phyloP scores from a whole-genome alignment of 1,140 invertebrate species.

The Aphaenogaster rudis region DNA sequence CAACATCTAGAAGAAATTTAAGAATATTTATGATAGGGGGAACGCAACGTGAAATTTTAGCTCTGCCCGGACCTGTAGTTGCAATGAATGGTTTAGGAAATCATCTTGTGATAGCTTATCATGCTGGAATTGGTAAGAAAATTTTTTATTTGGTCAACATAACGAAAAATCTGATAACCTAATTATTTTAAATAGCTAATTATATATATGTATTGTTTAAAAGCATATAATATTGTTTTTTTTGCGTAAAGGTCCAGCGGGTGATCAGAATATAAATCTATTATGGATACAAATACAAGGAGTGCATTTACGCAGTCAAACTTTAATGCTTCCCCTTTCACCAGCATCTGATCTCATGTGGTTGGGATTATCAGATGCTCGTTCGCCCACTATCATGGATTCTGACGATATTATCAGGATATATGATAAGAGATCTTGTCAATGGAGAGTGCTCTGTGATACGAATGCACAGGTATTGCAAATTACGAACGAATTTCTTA shows the following conservation, averaged over 20 bases:
- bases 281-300: conserved; percentile 85
- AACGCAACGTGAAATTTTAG: conserved; percentile 93
- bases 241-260: conserved; percentile 72
- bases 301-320: conserved; percentile 85
- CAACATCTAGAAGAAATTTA: conserved; percentile 91
- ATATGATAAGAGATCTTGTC: conserved; percentile 88
- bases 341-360: conserved; percentile 91
- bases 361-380: conserved; percentile 94
- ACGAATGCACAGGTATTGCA: conserved; percentile 89
- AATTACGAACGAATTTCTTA: conserved; percentile 70
- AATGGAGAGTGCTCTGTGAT: conserved; percentile 94
- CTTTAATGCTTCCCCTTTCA: conserved; percentile 90
- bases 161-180: neutral
- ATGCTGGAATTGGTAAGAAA: conserved; percentile 88
- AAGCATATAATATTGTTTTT: neutral
- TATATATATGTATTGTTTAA: neutral
- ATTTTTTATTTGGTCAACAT: conserved; percentile 15
- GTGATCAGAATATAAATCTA: conserved; percentile 89
- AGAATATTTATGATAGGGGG: conserved; percentile 95
- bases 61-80: conserved; percentile 91
- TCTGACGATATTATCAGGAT: conserved; percentile 90
- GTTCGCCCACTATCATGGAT: conserved; percentile 91
- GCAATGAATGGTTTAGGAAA: conserved; percentile 90
- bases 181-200: neutral
- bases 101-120: conserved; percentile 93